Conservation (phyloP, 1,140 invertebrate species). For the Chelonus insularis region DNA sequence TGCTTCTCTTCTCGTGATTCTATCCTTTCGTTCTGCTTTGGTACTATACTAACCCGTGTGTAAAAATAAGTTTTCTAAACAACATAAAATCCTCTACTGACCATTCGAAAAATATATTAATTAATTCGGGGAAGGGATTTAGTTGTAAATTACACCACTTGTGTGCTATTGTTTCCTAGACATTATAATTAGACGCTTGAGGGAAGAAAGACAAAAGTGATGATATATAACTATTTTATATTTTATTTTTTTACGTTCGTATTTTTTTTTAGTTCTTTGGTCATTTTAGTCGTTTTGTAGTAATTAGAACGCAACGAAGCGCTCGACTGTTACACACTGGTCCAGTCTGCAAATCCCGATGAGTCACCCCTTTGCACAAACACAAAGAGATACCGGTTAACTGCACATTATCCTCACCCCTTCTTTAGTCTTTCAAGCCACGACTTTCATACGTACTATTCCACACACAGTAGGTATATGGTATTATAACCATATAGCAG, state of each 20-base stretch:
- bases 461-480: background rate
- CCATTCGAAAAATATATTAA: constrained; percentile 34
- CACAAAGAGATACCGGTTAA: constrained; percentile 23
- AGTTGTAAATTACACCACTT: too few relatives aligned
- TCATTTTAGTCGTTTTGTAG: constrained; percentile 12
- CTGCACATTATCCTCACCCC: constrained; percentile 3
- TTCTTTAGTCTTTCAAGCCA: constrained; percentile 5
- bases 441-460: constrained; percentile 4
- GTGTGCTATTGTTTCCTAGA: too few relatives aligned
- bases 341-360: constrained; percentile 26
- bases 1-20: constrained; percentile 29
- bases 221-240: too few relatives aligned
- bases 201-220: too few relatives aligned
- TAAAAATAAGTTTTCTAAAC: constrained; percentile 47
- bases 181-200: too few relatives aligned
- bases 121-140: too few relatives aligned
- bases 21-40: constrained; percentile 40
- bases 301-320: constrained; percentile 24
- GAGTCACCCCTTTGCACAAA: constrained; percentile 25
- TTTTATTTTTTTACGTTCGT: too few relatives aligned
- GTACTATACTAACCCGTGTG: constrained; percentile 48
- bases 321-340: constrained; percentile 25
- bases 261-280: background rate
- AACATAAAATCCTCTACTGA: constrained; percentile 41
- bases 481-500: background rate